Evolutionary conservation across 2,113 vertebrate species (phyloP).

Genomic region (Dromiciops gliroides): DNA sequence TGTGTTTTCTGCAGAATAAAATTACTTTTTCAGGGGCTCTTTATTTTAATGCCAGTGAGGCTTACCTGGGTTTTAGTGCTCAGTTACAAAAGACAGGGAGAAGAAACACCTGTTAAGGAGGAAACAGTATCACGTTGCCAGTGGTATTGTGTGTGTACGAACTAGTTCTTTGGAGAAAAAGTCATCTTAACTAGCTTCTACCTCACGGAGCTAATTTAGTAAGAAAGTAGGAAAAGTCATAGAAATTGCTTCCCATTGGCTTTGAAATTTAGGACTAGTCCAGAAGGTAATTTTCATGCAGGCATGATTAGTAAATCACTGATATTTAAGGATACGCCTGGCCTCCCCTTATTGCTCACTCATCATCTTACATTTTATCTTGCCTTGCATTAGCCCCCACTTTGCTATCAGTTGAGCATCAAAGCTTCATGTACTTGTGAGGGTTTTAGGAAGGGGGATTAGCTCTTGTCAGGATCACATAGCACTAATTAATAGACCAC

Average conservation of each 20-base stretch:
- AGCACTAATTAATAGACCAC: slow-evolving; percentile 73
- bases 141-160: slow-evolving; percentile 16
- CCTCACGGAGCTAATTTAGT: slow-evolving; percentile 4
- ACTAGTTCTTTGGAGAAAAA: neutral
- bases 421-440: slow-evolving; percentile 61
- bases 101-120: neutral
- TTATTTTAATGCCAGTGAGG: neutral
- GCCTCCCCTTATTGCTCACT: slow-evolving; percentile 14
- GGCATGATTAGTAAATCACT: slow-evolving; percentile 37
- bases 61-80: neutral
- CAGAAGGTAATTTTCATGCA: slow-evolving; percentile 16
- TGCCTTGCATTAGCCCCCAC: slow-evolving; percentile 23
- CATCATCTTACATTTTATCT: slow-evolving; percentile 51
- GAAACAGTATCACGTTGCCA: neutral
- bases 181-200: neutral
- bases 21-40: neutral
- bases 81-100: neutral
- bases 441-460: slow-evolving; percentile 66
- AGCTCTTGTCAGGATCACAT: slow-evolving; percentile 61
- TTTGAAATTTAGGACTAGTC: slow-evolving; percentile 42
- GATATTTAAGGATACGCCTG: slow-evolving; percentile 17
- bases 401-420: slow-evolving; percentile 58
- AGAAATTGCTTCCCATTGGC: neutral
- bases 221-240: slow-evolving; percentile 29
- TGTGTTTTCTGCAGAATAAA: slow-evolving; percentile 23